These are phyloP conservation scores for Centropus unirufus DNA, from an alignment of 2,113 vertebrate species.

Conservation along the genomic window DNA sequence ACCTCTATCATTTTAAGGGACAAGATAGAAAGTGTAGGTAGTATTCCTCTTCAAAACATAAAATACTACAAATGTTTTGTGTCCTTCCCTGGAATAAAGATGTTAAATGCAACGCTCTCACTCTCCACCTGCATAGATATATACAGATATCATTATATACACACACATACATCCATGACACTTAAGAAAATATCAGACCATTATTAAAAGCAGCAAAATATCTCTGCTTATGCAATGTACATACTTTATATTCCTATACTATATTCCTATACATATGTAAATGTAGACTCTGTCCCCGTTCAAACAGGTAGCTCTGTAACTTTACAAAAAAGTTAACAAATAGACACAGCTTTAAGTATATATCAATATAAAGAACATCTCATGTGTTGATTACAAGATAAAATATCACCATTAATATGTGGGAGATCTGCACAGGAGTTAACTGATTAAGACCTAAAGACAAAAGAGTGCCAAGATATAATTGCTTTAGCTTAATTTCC, in stretches of 20 bases:
- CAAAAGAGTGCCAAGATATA: slow-evolving; percentile 22
- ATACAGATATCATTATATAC: rapidly evolving
- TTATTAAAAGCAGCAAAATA: background rate
- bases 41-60: background rate
- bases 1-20: background rate
- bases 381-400: slow-evolving; percentile 5
- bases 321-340: background rate
- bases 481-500: slow-evolving; percentile 61
- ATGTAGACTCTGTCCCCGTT: background rate
- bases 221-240: background rate
- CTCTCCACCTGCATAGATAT: background rate
- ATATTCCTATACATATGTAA: background rate
- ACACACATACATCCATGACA: background rate
- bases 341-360: slow-evolving; percentile 8
- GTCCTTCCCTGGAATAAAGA: background rate
- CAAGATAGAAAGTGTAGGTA: background rate
- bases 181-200: rapidly evolving
- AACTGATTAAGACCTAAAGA: slow-evolving; percentile 33
- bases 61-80: background rate
- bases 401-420: slow-evolving; percentile 34
- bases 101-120: background rate
- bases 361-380: background rate
- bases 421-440: background rate
- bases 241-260: background rate
- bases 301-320: background rate